phyloP scores from a whole-genome alignment of 2,888 invertebrate genomes.

The Leptopilina drosophilae region DNA sequence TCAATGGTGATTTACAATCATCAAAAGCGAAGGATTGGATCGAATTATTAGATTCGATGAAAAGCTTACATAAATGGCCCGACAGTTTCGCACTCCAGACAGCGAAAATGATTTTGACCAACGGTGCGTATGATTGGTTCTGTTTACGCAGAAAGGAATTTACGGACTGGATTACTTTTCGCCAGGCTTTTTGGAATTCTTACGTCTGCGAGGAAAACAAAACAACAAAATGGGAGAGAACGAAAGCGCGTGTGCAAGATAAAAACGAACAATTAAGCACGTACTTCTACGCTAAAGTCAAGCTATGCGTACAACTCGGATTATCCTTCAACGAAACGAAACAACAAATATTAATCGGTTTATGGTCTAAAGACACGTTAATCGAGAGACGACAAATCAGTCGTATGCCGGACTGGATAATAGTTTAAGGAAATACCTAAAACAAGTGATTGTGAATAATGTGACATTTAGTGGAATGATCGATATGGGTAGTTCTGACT shows the following conservation, averaged over 20 bases:
- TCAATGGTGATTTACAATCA: too few relatives aligned
- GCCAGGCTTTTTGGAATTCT: neutral
- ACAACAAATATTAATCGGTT: neutral
- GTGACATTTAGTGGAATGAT: neutral
- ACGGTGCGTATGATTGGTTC: conserved; percentile 39
- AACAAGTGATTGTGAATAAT: neutral
- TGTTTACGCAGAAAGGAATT: neutral
- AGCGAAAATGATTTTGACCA: conserved; percentile 24
- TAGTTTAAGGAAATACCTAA: conserved; percentile 6
- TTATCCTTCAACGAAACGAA: neutral
- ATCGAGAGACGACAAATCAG: neutral
- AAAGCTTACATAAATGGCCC: too few relatives aligned
- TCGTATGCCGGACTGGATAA: conserved; percentile 9
- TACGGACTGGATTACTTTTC: neutral
- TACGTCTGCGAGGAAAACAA: neutral
- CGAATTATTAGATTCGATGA: too few relatives aligned
- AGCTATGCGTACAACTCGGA: neutral
- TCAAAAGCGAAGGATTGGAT: too few relatives aligned
- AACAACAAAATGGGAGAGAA: neutral
- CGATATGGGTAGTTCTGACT: neutral
- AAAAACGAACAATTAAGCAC: neutral
- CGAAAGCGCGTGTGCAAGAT: neutral
- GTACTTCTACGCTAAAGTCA: neutral
- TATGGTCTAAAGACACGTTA: neutral
- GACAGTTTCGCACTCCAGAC: neutral